Conservation (phyloP, 2,888 invertebrate species). For the Meandrusa payeni region DNA sequence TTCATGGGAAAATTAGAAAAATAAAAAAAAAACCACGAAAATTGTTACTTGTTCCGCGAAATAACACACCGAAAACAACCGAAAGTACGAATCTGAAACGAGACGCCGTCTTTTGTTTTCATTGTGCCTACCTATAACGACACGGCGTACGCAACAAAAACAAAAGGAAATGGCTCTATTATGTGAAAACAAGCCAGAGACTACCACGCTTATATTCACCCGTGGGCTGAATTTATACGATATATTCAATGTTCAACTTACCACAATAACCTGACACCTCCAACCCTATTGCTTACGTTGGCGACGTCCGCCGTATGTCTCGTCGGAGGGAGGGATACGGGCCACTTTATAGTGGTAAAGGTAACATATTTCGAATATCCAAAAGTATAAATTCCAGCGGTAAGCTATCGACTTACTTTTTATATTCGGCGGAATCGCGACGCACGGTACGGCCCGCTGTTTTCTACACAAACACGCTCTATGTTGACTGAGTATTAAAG, state of each 20-base stretch:
- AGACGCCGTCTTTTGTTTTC: constrained; percentile 75
- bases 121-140: constrained; percentile 75
- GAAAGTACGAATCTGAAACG: constrained; percentile 64
- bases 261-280: constrained; percentile 49
- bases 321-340: constrained; percentile 30
- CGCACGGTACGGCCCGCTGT: constrained; percentile 68
- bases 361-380: constrained; percentile 77
- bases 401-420: constrained; percentile 81
- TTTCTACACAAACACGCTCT: constrained; percentile 71
- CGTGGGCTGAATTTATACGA: constrained; percentile 79
- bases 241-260: constrained; percentile 64
- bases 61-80: constrained; percentile 36
- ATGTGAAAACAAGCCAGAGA: constrained; percentile 79
- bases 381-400: constrained; percentile 77
- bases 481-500: constrained; percentile 37
- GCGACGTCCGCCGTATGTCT: neutral
- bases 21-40: constrained; percentile 44
- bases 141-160: constrained; percentile 72
- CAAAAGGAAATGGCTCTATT: constrained; percentile 80
- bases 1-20: neutral
- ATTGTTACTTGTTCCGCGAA: constrained; percentile 37
- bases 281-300: constrained; percentile 31
- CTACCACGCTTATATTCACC: constrained; percentile 76
- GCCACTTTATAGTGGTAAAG: constrained; percentile 41
- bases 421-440: constrained; percentile 73